Base-by-base conservation (phyloP, 2,113 vertebrate genomes). In the Anolis sagrei region DNA sequence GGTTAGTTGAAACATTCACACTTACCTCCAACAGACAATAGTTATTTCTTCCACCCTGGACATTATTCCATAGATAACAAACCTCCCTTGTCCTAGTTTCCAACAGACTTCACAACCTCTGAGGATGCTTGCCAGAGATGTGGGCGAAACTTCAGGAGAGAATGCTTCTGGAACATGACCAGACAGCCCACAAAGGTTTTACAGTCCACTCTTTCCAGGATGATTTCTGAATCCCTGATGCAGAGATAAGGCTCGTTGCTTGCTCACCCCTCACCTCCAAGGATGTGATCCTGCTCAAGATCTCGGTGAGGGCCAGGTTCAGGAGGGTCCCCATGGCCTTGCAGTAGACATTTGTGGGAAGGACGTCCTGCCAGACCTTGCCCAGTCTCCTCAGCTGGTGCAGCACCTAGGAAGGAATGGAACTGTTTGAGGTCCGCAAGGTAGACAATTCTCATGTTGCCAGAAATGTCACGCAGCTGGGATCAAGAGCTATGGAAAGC, bases 251-350 rank as follows among this genome's bases (percentile, higher is more conserved):
- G 10, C 66, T 6, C 1, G 1, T 4, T 7, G 16, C 11, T 0
- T 0, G 21, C 32, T 1, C 0, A 0, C 10, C 19, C 25, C 89
- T 91, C 93, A 99, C 99, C 98, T 99, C 98, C 1, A 99, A 94
- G 86, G 96, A 95, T 89, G 97, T 95, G 81, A 99, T 97, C 95
- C 97, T 98, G 85, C 92, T 69, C 36, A 97, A 97, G 36, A 99
- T 93, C 90, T 99, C 99, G 0, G 94, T 32, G 79, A 99, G 95
- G 14, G 98, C 97, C 0, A 97, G 98, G 94, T 97, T 99, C 76
- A 99, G 97, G 0, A 99, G 86, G 39, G 96, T 97, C 16, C 99
- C 99, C 97, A 99, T 97, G 1, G 99, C 97, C 95, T 98, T 99
- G 94, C 99, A 99, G 88, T 99, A 99, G 68, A 98, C 96, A 5